phyloP scores from a whole-genome alignment of 2,888 invertebrate species.

The Leucophenga montana region DNA sequence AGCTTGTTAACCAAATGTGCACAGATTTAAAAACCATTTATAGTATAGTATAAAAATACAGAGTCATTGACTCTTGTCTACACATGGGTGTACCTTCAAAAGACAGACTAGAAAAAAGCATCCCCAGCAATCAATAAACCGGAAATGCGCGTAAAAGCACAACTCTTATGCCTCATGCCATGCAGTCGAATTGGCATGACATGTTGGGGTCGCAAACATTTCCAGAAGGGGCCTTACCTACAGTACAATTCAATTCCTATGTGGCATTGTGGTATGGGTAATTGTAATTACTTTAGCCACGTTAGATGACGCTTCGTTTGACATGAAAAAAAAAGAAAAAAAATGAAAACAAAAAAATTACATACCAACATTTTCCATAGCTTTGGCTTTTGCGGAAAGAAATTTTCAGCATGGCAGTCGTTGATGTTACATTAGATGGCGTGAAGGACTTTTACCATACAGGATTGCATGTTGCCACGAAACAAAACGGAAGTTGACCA shows the following conservation, averaged over 20 bases:
- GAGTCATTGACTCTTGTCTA: not conserved
- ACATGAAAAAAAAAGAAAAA: too few relatives aligned
- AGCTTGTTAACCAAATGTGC: too few relatives aligned
- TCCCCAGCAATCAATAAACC: slow-evolving; percentile 20
- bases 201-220: not conserved
- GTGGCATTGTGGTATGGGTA: slow-evolving; percentile 16
- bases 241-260: not conserved
- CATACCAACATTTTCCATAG: too few relatives aligned
- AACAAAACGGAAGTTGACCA: slow-evolving; percentile 23
- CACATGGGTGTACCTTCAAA: not conserved
- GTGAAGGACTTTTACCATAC: slow-evolving; percentile 6
- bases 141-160: slow-evolving; percentile 22
- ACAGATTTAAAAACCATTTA: too few relatives aligned
- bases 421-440: slow-evolving; percentile 6
- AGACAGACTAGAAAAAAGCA: not conserved
- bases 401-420: not conserved
- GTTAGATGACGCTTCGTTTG: slow-evolving; percentile 26
- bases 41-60: not conserved
- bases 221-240: not conserved
- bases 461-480: slow-evolving; percentile 21
- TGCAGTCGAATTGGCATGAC: not conserved
- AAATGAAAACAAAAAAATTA: slow-evolving; percentile 1
- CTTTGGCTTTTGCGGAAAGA: not conserved
- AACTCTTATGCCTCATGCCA: not conserved
- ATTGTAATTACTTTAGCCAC: slow-evolving; percentile 27